phyloP scores from a whole-genome alignment of 2,113 vertebrate genomes.

The Erythrolamprus reginae region DNA sequence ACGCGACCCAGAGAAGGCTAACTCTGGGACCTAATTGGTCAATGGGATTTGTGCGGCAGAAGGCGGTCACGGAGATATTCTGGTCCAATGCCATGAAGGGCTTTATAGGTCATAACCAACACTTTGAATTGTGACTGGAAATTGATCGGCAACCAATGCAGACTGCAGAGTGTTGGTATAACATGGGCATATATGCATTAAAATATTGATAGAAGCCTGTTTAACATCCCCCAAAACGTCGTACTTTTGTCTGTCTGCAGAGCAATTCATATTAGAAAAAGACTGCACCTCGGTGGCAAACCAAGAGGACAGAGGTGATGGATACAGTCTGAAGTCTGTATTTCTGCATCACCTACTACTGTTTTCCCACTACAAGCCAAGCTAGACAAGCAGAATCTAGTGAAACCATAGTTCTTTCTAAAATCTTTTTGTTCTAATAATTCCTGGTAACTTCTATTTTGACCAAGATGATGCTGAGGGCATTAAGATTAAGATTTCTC shows the following conservation, averaged over 20 bases:
- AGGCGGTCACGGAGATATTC: too few relatives aligned
- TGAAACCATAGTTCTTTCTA: not conserved
- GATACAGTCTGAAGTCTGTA: not conserved
- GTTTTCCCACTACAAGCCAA: not conserved
- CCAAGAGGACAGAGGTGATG: not conserved
- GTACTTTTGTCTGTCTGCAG: not conserved
- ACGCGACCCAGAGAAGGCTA: too few relatives aligned
- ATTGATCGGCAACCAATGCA: too few relatives aligned
- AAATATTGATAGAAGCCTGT: not conserved
- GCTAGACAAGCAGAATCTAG: not conserved
- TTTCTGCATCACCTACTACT: not conserved
- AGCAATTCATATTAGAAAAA: not conserved
- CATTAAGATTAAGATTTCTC: not conserved
- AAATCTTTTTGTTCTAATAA: not conserved
- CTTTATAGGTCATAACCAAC: too few relatives aligned
- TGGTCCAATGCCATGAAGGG: too few relatives aligned
- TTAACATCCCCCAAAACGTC: not conserved
- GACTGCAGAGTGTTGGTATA: too few relatives aligned
- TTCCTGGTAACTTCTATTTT: not conserved
- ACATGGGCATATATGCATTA: too few relatives aligned
- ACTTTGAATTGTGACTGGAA: too few relatives aligned
- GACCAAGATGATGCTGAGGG: not conserved
- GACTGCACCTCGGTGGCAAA: not conserved
- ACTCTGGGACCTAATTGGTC: too few relatives aligned
- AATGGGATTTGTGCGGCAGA: too few relatives aligned